Evolutionary conservation across 2,113 vertebrate genomes (phyloP), one percentile per base, ranked within the genome.

Genomic region (Micronisus gabar): DNA sequence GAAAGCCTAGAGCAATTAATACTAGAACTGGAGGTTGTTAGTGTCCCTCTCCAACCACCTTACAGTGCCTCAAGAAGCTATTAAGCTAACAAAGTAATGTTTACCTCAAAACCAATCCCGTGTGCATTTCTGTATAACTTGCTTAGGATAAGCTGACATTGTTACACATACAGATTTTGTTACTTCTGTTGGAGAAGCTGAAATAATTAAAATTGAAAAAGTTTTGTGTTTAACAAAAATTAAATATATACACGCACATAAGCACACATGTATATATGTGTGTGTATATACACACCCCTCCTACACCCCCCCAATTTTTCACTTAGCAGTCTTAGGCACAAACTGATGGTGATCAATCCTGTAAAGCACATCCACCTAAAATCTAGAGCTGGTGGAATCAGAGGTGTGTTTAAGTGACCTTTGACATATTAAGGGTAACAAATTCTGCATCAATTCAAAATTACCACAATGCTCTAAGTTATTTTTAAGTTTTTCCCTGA

Each of bases 161-260:
- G 32, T 20, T 45, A 48, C 53, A 75, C 20, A 13, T 3, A 40
- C 0, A 7, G 25, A 62, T 58, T 66, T 58, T 50, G 43, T 53
- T 76, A 34, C 47, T 86, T 58, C 68, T 55, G 26, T 7, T 86
- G 43, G 55, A 55, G 65, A 90, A 86, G 55, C n/a, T 45, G 36
- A 75, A 86, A 58, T 73, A 71, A 85, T 29, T 52, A 22, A 62
- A 68, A 74, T 1, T 38, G 25, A n/a, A 45, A 26, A 84, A 25
- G 15, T 20, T 86, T 34, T 45, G 53, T 34, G 34, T 58, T 80
- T 78, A 71, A 70, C n/a, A 16, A 38, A 43, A 25, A 15, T 43
- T 3, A 59, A 45, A 30, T 7, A 53, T 5, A 47, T 2, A n/a
- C 30, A 45, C 29, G 21, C 13, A 26, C 14, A 5, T 0, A 22